Evolutionary conservation across 2,888 invertebrate genomes (phyloP).

Genomic region (Cheilosia pagana): DNA sequence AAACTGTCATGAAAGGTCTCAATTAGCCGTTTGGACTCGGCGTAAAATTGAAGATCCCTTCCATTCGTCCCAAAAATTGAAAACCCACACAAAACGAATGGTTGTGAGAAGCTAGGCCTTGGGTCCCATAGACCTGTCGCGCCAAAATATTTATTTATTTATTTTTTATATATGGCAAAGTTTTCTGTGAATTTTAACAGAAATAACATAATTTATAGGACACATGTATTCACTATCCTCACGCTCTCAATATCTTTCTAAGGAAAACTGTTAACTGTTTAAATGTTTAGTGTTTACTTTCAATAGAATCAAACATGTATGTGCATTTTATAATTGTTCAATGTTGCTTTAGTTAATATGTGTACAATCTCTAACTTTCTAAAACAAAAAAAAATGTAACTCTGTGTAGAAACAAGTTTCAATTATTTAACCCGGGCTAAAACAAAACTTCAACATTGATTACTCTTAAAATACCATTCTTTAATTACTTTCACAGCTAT

Average conservation of each 20-base stretch:
- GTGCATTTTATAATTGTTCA: constrained; percentile 53
- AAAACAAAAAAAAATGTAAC: constrained; percentile 15
- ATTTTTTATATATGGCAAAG: no score
- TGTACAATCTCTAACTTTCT: constrained; percentile 30
- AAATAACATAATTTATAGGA: no score
- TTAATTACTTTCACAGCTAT: constrained; percentile 87
- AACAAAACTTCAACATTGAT: not conserved
- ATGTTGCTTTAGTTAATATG: constrained; percentile 43
- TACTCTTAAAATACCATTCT: not conserved
- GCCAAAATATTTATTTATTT: no score
- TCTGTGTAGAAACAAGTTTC: constrained; percentile 53
- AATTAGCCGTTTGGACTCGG: no score
- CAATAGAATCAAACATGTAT: constrained; percentile 45
- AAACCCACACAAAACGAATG: no score
- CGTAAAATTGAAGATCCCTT: no score
- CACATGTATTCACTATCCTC: not conserved
- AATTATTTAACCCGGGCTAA: constrained; percentile 18
- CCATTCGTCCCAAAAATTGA: no score
- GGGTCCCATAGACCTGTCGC: no score
- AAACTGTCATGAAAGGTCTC: no score
- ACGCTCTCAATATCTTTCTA: not conserved
- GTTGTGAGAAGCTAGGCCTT: no score
- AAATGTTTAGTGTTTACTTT: not conserved
- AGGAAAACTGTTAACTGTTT: not conserved
- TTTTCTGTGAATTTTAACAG: no score